A percentile compares a stretch with the other conserved stretches of the same genome.
phyloP scores from a whole-genome alignment of 2,113 vertebrate species.

The Leptodactylus fuscus region DNA sequence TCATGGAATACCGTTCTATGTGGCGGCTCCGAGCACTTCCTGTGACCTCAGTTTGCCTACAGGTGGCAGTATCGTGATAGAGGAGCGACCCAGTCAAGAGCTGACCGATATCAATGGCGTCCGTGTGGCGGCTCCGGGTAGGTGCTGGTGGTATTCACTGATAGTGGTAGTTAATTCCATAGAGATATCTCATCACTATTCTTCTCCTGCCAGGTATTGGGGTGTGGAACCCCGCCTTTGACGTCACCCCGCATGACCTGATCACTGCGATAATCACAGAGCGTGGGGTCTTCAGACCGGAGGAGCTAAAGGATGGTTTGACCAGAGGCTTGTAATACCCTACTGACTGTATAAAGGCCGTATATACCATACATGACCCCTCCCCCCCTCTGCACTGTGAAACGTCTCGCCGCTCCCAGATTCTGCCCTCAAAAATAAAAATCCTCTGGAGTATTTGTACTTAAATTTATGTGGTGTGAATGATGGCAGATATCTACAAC shows the following conservation, averaged over 20 bases:
- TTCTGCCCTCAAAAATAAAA: too few relatives aligned
- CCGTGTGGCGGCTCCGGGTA: conserved; percentile 83
- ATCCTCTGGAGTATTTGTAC: too few relatives aligned
- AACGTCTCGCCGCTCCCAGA: too few relatives aligned
- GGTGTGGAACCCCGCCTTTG: conserved; percentile 93
- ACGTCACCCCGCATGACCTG: conserved; percentile 88
- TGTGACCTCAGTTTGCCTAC: conserved; percentile 83
- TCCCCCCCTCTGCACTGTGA: not conserved
- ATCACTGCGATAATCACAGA: conserved; percentile 94
- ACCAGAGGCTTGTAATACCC: conserved; percentile 55
- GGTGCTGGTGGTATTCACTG: not conserved
- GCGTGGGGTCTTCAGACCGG: conserved; percentile 84
- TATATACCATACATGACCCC: not conserved
- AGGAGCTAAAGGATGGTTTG: conserved; percentile 82
- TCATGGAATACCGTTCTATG: conserved; percentile 87
- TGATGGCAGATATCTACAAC: too few relatives aligned
- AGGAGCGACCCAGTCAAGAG: conserved; percentile 83
- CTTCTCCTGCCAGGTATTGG: conserved; percentile 73
- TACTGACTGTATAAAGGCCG: too few relatives aligned
- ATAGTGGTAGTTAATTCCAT: too few relatives aligned
- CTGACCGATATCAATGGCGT: conserved; percentile 84
- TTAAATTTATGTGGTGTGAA: too few relatives aligned
- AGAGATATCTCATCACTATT: not conserved
- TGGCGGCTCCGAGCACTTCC: conserved; percentile 88
- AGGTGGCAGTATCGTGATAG: conserved; percentile 82